phyloP scores from a whole-genome alignment of 2,888 invertebrate species.

The Drosophila demipolita region DNA sequence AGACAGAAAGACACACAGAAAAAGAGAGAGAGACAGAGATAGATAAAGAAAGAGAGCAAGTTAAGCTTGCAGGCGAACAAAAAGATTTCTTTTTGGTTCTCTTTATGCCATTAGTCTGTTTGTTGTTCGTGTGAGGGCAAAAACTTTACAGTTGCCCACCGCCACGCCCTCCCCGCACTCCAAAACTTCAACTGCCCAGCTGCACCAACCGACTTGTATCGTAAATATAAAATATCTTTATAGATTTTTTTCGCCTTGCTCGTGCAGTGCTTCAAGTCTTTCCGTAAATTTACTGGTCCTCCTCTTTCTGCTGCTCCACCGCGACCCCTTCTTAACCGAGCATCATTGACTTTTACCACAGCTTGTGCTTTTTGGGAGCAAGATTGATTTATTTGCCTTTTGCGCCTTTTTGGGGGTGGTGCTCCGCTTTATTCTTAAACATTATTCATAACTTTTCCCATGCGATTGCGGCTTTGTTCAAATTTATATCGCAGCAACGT shows the following conservation, averaged over 20 bases:
- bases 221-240: slow-evolving; percentile 57
- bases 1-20: slow-evolving; percentile 3
- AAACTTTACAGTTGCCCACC: slow-evolving; percentile 41
- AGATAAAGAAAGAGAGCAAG: neutral
- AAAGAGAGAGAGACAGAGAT: neutral
- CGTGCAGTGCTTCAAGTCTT: slow-evolving; percentile 18
- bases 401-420: slow-evolving; percentile 14
- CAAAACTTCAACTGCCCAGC: neutral
- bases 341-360: slow-evolving; percentile 34
- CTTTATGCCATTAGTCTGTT: slow-evolving; percentile 15
- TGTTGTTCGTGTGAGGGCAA: slow-evolving; percentile 6
- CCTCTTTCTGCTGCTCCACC: no score
- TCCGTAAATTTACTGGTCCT: slow-evolving; percentile 12
- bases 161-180: neutral
- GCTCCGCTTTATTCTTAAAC: slow-evolving; percentile 58
- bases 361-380: slow-evolving; percentile 46
- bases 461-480: slow-evolving; percentile 57
- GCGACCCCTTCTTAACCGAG: slow-evolving; percentile 4
- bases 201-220: slow-evolving; percentile 30
- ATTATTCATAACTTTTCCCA: slow-evolving; percentile 76
- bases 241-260: slow-evolving; percentile 64
- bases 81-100: slow-evolving; percentile 33
- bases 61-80: slow-evolving; percentile 21
- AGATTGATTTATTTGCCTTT: slow-evolving; percentile 77
- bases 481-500: slow-evolving; percentile 67